Evolutionary conservation across 2,888 invertebrate species (phyloP).

Genomic region (Priocnemis perturbator): DNA sequence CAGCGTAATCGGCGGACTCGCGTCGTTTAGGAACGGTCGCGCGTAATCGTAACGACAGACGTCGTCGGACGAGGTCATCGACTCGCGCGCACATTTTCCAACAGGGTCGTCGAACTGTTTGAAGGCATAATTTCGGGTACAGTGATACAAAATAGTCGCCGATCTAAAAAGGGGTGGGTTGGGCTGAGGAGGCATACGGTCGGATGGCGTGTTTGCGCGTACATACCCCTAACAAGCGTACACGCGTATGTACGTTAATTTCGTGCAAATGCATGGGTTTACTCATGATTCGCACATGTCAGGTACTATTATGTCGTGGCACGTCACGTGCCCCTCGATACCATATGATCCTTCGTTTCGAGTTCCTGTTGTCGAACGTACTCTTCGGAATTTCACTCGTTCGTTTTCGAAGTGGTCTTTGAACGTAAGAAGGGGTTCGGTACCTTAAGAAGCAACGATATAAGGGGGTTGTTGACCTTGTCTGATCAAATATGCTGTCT

Average conservation of each 20-base stretch:
- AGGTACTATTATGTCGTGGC: slow-evolving; percentile 29
- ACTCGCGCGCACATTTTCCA: not conserved
- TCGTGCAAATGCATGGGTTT: slow-evolving; percentile 36
- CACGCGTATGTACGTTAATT: slow-evolving; percentile 1
- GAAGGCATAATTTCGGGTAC: not conserved
- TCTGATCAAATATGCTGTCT: too few relatives aligned
- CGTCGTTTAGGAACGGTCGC: not conserved
- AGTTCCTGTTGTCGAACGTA: too few relatives aligned
- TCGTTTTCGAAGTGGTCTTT: too few relatives aligned
- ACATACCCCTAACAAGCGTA: not conserved
- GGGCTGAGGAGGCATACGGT: not conserved
- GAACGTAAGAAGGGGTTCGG: too few relatives aligned
- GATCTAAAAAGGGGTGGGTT: not conserved
- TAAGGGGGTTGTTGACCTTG: too few relatives aligned
- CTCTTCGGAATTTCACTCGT: too few relatives aligned
- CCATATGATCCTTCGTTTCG: too few relatives aligned
- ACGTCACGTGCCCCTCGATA: slow-evolving; percentile 28
- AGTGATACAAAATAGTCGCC: not conserved
- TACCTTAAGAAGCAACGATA: too few relatives aligned
- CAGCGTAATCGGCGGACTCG: too few relatives aligned
- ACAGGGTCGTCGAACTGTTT: not conserved
- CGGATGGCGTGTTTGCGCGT: not conserved
- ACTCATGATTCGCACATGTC: slow-evolving; percentile 49
- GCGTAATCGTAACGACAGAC: not conserved
- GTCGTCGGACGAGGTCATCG: not conserved